Conservation (phyloP, 2,888 invertebrate genomes). For the Ametastegia equiseti region DNA sequence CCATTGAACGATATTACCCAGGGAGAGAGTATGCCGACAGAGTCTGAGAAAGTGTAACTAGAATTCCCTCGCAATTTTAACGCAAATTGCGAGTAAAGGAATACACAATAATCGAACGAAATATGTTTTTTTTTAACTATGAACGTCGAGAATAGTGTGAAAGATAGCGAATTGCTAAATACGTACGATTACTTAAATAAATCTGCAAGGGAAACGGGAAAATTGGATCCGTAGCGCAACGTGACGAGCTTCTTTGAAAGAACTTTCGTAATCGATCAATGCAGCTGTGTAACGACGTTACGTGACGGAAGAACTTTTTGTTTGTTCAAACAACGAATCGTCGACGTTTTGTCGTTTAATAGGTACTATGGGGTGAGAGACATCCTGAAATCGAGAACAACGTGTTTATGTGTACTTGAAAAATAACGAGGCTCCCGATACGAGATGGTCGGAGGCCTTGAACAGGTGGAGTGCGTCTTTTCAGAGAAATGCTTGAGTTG, state of each 20-base stretch:
- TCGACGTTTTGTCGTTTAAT: neutral
- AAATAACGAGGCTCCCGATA: neutral
- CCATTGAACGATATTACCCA: conserved; percentile 81
- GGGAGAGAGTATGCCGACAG: conserved; percentile 80
- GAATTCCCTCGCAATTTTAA: neutral
- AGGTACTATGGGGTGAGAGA: neutral
- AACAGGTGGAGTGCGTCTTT: neutral
- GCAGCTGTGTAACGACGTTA: too few relatives aligned
- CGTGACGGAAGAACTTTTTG: too few relatives aligned
- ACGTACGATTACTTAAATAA: too few relatives aligned
- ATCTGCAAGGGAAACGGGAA: too few relatives aligned
- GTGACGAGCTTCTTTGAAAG: too few relatives aligned
- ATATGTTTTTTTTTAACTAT: neutral
- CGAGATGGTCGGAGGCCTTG: neutral
- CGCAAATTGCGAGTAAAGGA: neutral
- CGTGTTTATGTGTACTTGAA: neutral
- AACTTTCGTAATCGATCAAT: too few relatives aligned
- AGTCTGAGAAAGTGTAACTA: conserved; percentile 70
- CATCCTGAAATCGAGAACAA: neutral
- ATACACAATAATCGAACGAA: neutral
- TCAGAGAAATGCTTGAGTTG: neutral
- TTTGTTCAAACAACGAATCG: neutral
- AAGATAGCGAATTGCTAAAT: too few relatives aligned
- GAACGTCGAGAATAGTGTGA: neutral
- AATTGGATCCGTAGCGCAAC: too few relatives aligned